Evolutionary conservation across 2,797 vertebrate species (phyloP), one percentile per base, ranked within the genome.

Genomic region (Molossus alvarezi): DNA sequence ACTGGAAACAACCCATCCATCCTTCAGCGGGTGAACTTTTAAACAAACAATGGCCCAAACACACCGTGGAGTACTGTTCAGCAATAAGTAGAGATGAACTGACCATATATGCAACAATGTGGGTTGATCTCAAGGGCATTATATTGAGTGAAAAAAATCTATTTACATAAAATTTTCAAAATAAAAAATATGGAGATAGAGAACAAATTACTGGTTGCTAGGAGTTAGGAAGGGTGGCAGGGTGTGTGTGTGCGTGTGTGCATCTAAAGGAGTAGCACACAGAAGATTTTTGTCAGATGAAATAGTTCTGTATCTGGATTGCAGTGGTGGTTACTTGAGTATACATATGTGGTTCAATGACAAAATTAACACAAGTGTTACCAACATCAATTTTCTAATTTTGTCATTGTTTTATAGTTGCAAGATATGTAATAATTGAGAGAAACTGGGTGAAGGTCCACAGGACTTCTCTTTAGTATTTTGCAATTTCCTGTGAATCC

Each of bases 151-250:
- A 29, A 73, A 73, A 84, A 77, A 69, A 86, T 81, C 11, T 55
- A 90, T 58, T 85, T 88, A 60, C 51, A 69, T 65, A 84, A 45
- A 37, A 88, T 85, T 80, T 37, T 92, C 62, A 57, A 88, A 96
- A 80, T 53, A 92, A 95, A 76, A 76, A 18, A 45, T 48, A 80
- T 27, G n/a, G 37, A 89, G 12, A 71, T 81, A 48, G 72, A 88
- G 21, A 90, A 83, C 65, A 92, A 48, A 84, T 81, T 62, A 45
- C 45, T 92, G 37, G 21, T 64, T 92, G 62, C 57, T 67, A 77
- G 60, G n/a, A 48, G 7, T 91, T 55, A 53, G 72, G 21, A 57
- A 60, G 81, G 23, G 20, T 85, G 62, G 45, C 60, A 65, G 41
- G 17, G 64, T 76, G 27, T 88, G 64, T 69, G 55, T 37, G 12